phyloP scores from a whole-genome alignment of 2,113 vertebrate genomes.

The Ciconia stormi region DNA sequence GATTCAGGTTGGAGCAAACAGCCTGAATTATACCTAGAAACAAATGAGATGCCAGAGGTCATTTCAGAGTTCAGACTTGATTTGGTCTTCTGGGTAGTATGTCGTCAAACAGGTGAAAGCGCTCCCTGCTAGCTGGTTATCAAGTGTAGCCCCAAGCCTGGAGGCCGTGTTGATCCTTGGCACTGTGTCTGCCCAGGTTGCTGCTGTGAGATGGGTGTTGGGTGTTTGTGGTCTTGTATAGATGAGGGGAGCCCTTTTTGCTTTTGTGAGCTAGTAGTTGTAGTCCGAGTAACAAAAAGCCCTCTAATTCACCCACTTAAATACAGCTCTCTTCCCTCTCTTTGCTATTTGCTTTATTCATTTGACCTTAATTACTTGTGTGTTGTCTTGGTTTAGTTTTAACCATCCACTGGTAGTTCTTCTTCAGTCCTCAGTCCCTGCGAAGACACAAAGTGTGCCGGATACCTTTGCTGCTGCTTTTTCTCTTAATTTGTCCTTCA shows the following conservation, averaged over 20 bases:
- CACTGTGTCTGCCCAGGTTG: neutral
- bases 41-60: neutral
- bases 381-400: neutral
- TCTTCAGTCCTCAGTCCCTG: neutral
- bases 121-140: neutral
- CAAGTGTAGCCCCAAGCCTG: neutral
- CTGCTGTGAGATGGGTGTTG: neutral
- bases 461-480: neutral
- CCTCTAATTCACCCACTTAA: neutral
- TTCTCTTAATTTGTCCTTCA: neutral
- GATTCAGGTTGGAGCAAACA: neutral
- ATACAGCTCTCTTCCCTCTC: neutral
- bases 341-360: neutral
- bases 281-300: neutral
- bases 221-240: neutral
- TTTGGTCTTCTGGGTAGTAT: neutral
- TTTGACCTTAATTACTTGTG: neutral
- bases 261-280: neutral
- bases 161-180: neutral
- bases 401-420: neutral
- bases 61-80: neutral
- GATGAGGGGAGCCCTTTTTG: neutral
- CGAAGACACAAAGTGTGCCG: neutral
- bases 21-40: neutral
- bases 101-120: neutral